Conservation (phyloP, 2,797 vertebrate genomes). For the Atherinosoma microstoma region DNA sequence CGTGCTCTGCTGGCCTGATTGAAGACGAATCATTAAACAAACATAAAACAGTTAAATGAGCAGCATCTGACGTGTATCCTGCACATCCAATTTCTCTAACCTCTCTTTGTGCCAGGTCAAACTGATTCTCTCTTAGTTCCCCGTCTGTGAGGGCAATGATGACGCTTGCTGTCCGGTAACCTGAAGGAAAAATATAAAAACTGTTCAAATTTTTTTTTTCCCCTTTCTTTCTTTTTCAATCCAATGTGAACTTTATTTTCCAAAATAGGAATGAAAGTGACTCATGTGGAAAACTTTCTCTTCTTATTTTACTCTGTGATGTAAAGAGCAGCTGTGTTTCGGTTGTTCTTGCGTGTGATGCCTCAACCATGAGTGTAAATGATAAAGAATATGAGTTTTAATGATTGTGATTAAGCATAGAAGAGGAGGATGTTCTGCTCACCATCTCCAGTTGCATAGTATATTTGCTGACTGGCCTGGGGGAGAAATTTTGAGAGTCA, state of each 20-base stretch:
- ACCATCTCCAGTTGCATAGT: slow-evolving; percentile 94
- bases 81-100: slow-evolving; percentile 76
- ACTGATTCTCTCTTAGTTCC: slow-evolving; percentile 93
- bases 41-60: slow-evolving; percentile 17
- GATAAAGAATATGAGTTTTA: slow-evolving; percentile 5
- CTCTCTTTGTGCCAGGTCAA: slow-evolving; percentile 95
- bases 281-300: background rate
- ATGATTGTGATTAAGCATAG: slow-evolving; percentile 38
- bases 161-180: slow-evolving; percentile 94
- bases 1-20: slow-evolving; percentile 91
- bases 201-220: background rate
- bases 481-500: slow-evolving; percentile 60
- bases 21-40: slow-evolving; percentile 8
- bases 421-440: slow-evolving; percentile 66
- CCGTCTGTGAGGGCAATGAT: slow-evolving; percentile 98
- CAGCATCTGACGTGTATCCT: too few relatives aligned
- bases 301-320: slow-evolving; percentile 13
- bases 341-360: slow-evolving; percentile 15
- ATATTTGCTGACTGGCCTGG: slow-evolving; percentile 98
- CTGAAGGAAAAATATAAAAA: slow-evolving; percentile 67
- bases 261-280: background rate
- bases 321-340: slow-evolving; percentile 15
- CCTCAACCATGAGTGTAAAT: slow-evolving; percentile 10
- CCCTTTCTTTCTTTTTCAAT: background rate
- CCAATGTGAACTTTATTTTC: background rate